Conservation (phyloP, 2,113 vertebrate species). For the Epinephelus moara region DNA sequence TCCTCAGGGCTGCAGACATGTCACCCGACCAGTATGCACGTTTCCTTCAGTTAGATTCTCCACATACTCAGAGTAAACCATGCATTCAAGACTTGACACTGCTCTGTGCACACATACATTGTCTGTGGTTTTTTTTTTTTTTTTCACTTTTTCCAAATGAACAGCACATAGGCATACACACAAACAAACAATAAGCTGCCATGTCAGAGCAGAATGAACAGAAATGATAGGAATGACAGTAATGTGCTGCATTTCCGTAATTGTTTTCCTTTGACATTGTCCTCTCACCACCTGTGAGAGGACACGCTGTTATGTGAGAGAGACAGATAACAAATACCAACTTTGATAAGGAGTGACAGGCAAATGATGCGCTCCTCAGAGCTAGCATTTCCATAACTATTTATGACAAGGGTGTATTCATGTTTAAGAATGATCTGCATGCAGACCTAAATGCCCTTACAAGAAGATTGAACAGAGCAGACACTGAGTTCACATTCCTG, state of each 20-base stretch:
- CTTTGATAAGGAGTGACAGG: constrained; percentile 56
- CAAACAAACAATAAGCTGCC: constrained; percentile 22
- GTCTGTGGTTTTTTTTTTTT: neutral
- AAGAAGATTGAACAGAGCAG: neutral
- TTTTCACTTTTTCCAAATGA: constrained; percentile 20
- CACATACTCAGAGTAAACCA: constrained; percentile 26
- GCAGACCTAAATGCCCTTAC: constrained; percentile 2
- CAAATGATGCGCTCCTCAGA: constrained; percentile 20
- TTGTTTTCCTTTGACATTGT: constrained; percentile 53
- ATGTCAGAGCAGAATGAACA: constrained; percentile 26
- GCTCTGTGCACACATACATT: constrained; percentile 17
- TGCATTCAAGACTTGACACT: constrained; percentile 15
- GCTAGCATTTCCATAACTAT: constrained; percentile 20
- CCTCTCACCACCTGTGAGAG: neutral
- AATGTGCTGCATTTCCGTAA: constrained; percentile 57
- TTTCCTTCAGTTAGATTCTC: constrained; percentile 42
- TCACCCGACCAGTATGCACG: neutral
- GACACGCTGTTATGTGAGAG: constrained; percentile 11
- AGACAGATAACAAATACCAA: constrained; percentile 22
- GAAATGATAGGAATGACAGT: constrained; percentile 34
- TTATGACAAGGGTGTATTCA: constrained; percentile 20
- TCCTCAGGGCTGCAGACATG: constrained; percentile 30
- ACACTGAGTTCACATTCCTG: constrained; percentile 24
- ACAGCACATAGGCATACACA: neutral
- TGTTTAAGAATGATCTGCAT: constrained; percentile 42